Evolutionary conservation across 2,113 vertebrate species (phyloP), one percentile per base, ranked within the genome.

Genomic region (Scalopus aquaticus): DNA sequence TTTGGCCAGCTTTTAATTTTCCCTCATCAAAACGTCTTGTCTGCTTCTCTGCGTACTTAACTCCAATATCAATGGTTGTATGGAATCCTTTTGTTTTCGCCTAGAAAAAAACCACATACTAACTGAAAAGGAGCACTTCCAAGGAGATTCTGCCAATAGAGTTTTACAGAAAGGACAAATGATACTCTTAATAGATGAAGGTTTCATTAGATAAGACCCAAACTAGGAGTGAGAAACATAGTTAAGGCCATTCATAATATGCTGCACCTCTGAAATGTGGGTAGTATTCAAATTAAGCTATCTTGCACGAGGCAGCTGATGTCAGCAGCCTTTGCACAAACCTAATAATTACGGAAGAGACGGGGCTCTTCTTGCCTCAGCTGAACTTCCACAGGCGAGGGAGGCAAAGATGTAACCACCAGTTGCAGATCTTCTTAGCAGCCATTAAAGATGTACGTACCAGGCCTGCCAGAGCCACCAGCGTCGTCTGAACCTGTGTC

Each of bases 51-150:
- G 99, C 99, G 8, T 99, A 99, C 97, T 99, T 99, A 84, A 99
- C 99, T 37, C 99, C 99, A 49, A 99, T 99, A 91, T 99, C 99
- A 93, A 99, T 98, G 97, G 99, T 99, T 72, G 99, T 99, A 96
- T 99, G 99, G 96, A 99, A 98, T 42, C 99, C 99, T 98, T 99
- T 99, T 86, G 99, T 99, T 98, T 99, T 99, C 30, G 99, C 99
- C 99, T 99, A 91, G 82, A 95, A 64, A 79, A 73, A 95, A 79
- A 88, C 39, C 11, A 5, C 17, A 64, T 39, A 92, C 30, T 60
- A 56, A 51, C 58, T 90, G 62, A 83, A 77, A 79, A 64, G 44
- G 10, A 46, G 30, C 58, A 44, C 20, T 80, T 11, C 35, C 35
- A n/a, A 2, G 46, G 74, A 44, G 51, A 87, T n/a, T 77, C 69